A percentile compares a stretch with the other conserved stretches of the same genome.
Evolutionary conservation across 2,113 vertebrate species (phyloP).

Genomic region (human): GRCh38 chr18:33671001-33671500

Average conservation of each 20-base stretch:
- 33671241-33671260: constrained; percentile 77
- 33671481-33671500: constrained; percentile 70
- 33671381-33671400: not conserved
- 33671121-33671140: constrained; percentile 72
- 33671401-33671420: not conserved
- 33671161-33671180: constrained; percentile 74
- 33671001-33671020: constrained; percentile 67
- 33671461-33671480: constrained; percentile 75
- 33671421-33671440: not conserved
- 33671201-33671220: constrained; percentile 79
- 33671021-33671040: constrained; percentile 66
- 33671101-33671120: constrained; percentile 80
- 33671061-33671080: not conserved
- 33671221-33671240: constrained; percentile 70
- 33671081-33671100: constrained; percentile 79
- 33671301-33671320: constrained; percentile 70
- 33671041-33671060: constrained; percentile 47
- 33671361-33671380: constrained; percentile 52
- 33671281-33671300: constrained; percentile 65
- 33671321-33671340: constrained; percentile 66
- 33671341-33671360: constrained; percentile 69
- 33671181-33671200: constrained; percentile 68
- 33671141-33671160: constrained; percentile 74
- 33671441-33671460: constrained; percentile 47
- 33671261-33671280: constrained; percentile 72